phyloP scores from a whole-genome alignment of 2,797 vertebrate species.

The Rhynchonycteris naso region DNA sequence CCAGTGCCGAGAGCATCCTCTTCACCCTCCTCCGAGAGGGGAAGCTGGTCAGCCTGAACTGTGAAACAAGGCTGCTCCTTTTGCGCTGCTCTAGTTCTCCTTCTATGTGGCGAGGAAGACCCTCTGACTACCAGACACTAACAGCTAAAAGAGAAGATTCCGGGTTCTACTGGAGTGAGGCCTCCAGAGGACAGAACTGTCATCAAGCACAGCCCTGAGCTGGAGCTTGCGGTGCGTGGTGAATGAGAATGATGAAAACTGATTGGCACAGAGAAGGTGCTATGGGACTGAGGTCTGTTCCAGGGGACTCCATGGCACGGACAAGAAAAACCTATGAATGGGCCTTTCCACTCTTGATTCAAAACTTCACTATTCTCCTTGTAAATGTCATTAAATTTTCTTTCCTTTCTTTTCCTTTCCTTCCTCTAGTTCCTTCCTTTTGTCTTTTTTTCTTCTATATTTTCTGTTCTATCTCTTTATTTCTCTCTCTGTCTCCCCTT shows the following conservation, averaged over 20 bases:
- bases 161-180: conserved; percentile 64
- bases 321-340: neutral
- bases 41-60: conserved; percentile 58
- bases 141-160: neutral
- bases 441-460: neutral
- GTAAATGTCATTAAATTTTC: neutral
- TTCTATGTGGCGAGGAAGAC: conserved; percentile 51
- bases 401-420: neutral
- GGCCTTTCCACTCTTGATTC: neutral
- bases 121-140: conserved; percentile 33
- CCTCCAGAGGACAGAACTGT: neutral
- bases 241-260: neutral
- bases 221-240: conserved; percentile 60
- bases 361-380: neutral
- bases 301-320: neutral
- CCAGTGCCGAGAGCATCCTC: conserved; percentile 45
- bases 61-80: conserved; percentile 55
- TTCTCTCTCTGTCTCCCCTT: neutral
- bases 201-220: conserved; percentile 12
- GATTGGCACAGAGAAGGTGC: neutral
- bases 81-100: conserved; percentile 54
- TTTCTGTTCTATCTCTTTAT: neutral
- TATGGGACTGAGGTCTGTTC: neutral
- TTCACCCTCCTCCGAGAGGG: neutral
- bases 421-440: neutral